Evolutionary conservation across 2,113 vertebrate species (phyloP), one percentile per base, ranked within the genome.

Genomic region (Amphilophus citrinellus): DNA sequence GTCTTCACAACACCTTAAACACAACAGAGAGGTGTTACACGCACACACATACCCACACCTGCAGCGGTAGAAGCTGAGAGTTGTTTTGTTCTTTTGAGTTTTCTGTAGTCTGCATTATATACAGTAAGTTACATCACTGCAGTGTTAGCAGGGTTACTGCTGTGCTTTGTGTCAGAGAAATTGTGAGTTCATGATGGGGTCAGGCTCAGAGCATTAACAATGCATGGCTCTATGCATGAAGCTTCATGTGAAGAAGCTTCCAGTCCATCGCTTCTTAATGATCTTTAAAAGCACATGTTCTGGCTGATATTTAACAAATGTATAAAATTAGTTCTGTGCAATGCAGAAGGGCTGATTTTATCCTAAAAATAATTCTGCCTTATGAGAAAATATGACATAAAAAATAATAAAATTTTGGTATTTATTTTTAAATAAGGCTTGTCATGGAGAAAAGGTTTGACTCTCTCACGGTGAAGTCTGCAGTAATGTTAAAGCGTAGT

Each of bases 201-300:
- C 87, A 87, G 68, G 42, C 79, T 68, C 73, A 79, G 35, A 61
- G 60, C 80, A 89, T 91, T 89, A 91, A 90, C 90, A 87, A 81
- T 86, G 82, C 61, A 84, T 84, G 83, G 42, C 30, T 81, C 17
- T n/a, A 47, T 58, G 24, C 87, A 76, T 71, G 61, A 11, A 42
- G 32, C 79, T 75, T 73, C 53, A 79, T 53, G 35, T 44, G 24
- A 73, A 60, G 80, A 80, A 39, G 27, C 47, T 78, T 80, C 66
- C 57, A 47, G 24, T 62, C 75, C 44, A 18, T 59, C 76, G 80
- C 60, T 76, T 59, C 37, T 20, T 84, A 56, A 76, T 76, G 56
- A 89, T 78, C 50, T 50, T n/a, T 32, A 30, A 56, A 56, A 56
- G 44, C 3, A 77, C 6, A 27, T 39, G 22, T 35, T 42, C 78